Evolutionary conservation across 1,140 invertebrate genomes (phyloP), one percentile per base, ranked within the genome.

Genomic region (Lucilia cuprina): DNA sequence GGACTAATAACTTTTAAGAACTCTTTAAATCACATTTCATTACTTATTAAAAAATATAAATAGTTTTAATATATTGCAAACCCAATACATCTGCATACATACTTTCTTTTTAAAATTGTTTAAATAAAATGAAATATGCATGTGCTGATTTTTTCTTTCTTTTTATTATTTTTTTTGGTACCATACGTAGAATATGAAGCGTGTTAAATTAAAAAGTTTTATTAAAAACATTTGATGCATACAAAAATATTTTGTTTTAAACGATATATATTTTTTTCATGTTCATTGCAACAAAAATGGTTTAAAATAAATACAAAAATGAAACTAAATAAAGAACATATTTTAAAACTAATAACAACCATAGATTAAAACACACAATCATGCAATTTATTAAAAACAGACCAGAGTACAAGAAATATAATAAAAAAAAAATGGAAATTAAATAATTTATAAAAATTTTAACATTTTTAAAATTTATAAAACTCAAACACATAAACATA

Each of bases 171-270:
- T 70, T 70, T 21, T 21, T 70, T 10, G 19, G 65, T 70, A 17
- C 17, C 5, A 12, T 49, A 14, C 13, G 49, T 0, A n/a, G 4
- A 55, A 17, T 55, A 55, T 55, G 50, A 70, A 21, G n/a, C 65
- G 21, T 70, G 65, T 70, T 70, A 70, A 70, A 70, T 70, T 70
- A 70, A 21, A 70, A 70, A 70, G 65, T 70, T 70, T 70, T 70
- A 70, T 70, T 70, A 70, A 70, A 70, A 70, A 70, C 65, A 70
- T 70, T 70, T 70, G 65, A 70, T 70, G 65, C 65, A 70, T 70
- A 70, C 65, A 70, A 70, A 60, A n/a, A 25, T 70, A 21, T 70
- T 70, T 70, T 12, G 19, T 25, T 21, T 10, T 70, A 70, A 19
- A 70, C 65, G n/a, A 70, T 21, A 70, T 70, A 14, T 55, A 5